Percentiles rank a stretch among this genome's conserved stretches.
phyloP scores from a whole-genome alignment of 2,888 invertebrate species.

The Holacanthella duospinosa region DNA sequence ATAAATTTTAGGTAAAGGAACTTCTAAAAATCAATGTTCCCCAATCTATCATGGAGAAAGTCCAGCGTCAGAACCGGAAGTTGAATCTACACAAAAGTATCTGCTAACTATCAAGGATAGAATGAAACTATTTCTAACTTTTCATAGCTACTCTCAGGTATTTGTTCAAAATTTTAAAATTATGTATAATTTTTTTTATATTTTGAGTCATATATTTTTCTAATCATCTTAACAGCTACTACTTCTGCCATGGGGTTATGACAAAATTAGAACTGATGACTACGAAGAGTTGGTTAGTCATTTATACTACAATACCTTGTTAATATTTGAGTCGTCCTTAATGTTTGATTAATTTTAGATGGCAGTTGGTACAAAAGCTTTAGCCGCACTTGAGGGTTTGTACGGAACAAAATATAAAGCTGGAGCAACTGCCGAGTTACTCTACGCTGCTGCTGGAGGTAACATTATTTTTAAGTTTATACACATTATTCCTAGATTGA shows the following conservation, averaged over 20 bases:
- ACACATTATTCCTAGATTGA: not conserved
- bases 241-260: slow-evolving; percentile 58
- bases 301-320: not conserved
- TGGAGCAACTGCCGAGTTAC: slow-evolving; percentile 40
- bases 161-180: not conserved
- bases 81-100: slow-evolving; percentile 55
- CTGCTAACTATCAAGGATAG: slow-evolving; percentile 46
- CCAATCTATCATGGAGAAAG: slow-evolving; percentile 39
- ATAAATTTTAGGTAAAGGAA: slow-evolving; percentile 23
- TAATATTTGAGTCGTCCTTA: not conserved
- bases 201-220: too few species aligned
- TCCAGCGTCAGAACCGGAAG: slow-evolving; percentile 59
- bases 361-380: slow-evolving; percentile 35
- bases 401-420: slow-evolving; percentile 41
- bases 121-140: slow-evolving; percentile 55
- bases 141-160: slow-evolving; percentile 64
- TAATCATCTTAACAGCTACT: slow-evolving; percentile 27
- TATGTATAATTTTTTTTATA: too few species aligned
- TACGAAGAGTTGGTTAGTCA: slow-evolving; percentile 33
- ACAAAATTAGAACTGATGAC: slow-evolving; percentile 27
- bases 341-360: slow-evolving; percentile 15
- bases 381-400: slow-evolving; percentile 38
- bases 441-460: slow-evolving; percentile 32
- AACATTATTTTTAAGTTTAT: too few species aligned
- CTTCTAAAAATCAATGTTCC: slow-evolving; percentile 46